A percentile compares a stretch with the other conserved stretches of the same genome.
Evolutionary conservation across 2,113 vertebrate species (phyloP).

Genomic region (Atlantisia rogersi): DNA sequence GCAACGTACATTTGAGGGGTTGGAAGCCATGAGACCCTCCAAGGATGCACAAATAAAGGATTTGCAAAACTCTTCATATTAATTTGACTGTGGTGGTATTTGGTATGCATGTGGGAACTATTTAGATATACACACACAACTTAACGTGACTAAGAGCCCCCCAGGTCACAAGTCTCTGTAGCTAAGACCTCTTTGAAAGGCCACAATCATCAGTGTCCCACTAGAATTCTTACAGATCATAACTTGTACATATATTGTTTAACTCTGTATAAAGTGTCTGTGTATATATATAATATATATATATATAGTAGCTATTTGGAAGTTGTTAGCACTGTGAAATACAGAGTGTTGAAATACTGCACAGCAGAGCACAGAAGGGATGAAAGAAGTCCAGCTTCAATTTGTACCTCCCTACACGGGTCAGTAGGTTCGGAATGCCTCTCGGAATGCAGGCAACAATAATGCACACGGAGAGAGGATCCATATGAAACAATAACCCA

Average conservation of each 20-base stretch:
- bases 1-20: background rate
- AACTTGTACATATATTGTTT: background rate
- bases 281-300: background rate
- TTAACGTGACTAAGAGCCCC: background rate
- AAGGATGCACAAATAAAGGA: background rate
- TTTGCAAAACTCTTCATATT: background rate
- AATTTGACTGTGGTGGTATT: background rate
- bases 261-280: background rate
- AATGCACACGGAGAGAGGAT: background rate
- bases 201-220: background rate
- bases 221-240: background rate
- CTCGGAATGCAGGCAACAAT: accelerated
- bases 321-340: background rate
- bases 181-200: background rate
- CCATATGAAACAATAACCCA: background rate
- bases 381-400: background rate
- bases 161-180: background rate
- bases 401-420: background rate
- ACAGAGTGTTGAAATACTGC: background rate
- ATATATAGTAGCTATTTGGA: background rate
- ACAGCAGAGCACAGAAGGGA: background rate
- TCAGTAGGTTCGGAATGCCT: background rate
- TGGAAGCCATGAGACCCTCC: background rate
- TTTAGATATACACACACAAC: no score
- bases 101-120: background rate